Evolutionary conservation across 2,113 vertebrate genomes (phyloP).

Genomic region (Ursus arctos): DNA sequence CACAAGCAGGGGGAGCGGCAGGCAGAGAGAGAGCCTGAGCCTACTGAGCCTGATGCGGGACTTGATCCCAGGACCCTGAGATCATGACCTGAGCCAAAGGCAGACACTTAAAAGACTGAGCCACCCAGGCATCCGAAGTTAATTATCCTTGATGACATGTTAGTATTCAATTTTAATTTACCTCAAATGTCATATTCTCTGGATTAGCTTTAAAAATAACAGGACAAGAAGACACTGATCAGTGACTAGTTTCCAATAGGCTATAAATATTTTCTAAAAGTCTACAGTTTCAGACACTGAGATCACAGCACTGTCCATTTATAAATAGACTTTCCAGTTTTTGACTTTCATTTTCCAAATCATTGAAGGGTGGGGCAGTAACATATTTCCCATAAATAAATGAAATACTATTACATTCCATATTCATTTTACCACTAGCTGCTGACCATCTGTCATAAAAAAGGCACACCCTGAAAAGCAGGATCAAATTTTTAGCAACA

Average conservation of each 20-base stretch:
- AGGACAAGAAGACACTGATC: constrained; percentile 38
- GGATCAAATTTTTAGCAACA: constrained; percentile 52
- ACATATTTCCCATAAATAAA: constrained; percentile 73
- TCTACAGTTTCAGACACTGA: constrained; percentile 80
- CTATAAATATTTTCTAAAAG: constrained; percentile 71
- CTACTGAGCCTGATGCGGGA: too few relatives aligned
- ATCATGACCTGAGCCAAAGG: too few relatives aligned
- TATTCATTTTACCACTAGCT: constrained; percentile 44
- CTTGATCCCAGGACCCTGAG: too few relatives aligned
- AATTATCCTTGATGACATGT: neutral
- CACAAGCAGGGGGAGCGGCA: too few relatives aligned
- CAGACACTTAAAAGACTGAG: too few relatives aligned
- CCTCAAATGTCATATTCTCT: constrained; percentile 39
- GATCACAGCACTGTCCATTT: constrained; percentile 72
- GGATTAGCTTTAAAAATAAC: constrained; percentile 2
- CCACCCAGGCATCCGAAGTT: neutral
- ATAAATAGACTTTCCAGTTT: constrained; percentile 73
- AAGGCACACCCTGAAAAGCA: constrained; percentile 52
- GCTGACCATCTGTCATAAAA: constrained; percentile 59
- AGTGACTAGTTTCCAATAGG: constrained; percentile 60
- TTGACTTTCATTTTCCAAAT: constrained; percentile 69
- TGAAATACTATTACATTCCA: constrained; percentile 50
- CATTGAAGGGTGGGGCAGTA: constrained; percentile 64
- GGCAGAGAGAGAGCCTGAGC: too few relatives aligned
- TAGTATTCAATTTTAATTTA: constrained; percentile 55